phyloP scores from a whole-genome alignment of 2,113 vertebrate genomes.

The Saguinus midas region DNA sequence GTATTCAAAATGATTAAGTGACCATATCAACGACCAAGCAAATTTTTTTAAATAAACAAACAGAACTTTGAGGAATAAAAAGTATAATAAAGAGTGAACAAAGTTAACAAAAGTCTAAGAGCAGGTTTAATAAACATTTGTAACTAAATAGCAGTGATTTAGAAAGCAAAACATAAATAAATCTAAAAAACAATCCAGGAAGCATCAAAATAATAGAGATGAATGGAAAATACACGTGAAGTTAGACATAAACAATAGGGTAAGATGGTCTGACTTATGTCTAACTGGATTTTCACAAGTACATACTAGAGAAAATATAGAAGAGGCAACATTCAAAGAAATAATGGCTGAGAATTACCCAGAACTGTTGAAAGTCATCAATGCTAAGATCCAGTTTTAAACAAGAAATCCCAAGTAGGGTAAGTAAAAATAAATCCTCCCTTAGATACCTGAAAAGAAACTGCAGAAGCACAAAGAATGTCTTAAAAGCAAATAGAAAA shows the following conservation, averaged over 20 bases:
- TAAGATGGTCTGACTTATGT: not conserved
- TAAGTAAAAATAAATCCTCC: conserved; percentile 11
- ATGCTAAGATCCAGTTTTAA: conserved; percentile 13
- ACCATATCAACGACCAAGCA: not conserved
- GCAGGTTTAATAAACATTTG: not conserved
- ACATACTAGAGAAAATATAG: not conserved
- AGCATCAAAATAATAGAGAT: not conserved
- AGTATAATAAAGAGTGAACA: not conserved
- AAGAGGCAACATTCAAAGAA: not conserved
- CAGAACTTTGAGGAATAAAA: not conserved
- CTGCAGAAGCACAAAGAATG: not conserved
- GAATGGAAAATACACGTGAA: not conserved
- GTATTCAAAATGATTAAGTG: not conserved
- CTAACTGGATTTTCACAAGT: not conserved
- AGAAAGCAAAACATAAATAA: not conserved
- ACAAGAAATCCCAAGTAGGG: not conserved
- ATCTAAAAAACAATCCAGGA: not conserved
- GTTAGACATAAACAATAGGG: not conserved
- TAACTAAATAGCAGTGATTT: not conserved
- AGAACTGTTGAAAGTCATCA: not conserved
- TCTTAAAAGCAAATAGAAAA: conserved; percentile 20
- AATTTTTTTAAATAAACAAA: not conserved
- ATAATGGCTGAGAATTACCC: not conserved
- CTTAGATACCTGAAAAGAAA: not conserved
- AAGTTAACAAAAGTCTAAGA: not conserved